Evolutionary conservation across 2,113 vertebrate species (phyloP).

Genomic region (Glaucomys volans): DNA sequence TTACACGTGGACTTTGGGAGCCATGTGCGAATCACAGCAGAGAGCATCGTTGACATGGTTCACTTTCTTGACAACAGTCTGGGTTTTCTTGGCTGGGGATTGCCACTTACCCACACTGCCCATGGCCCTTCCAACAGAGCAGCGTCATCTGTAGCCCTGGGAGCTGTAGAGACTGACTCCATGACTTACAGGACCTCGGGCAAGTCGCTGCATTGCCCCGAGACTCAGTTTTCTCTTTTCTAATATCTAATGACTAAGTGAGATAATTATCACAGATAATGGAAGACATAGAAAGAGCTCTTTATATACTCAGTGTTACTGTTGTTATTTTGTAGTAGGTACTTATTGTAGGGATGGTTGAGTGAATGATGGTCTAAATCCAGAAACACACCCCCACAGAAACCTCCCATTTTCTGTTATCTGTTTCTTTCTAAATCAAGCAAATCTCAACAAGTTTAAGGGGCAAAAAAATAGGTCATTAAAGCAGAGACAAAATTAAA

Average conservation of each 20-base stretch:
- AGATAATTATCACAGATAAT: neutral
- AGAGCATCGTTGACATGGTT: neutral
- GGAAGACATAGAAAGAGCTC: neutral
- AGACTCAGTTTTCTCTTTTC: neutral
- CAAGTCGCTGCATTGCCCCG: neutral
- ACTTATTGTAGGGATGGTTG: neutral
- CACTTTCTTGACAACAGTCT: neutral
- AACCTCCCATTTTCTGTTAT: neutral
- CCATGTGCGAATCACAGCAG: neutral
- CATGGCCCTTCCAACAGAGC: accelerated
- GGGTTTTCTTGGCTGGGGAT: no score
- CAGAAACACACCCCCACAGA: neutral
- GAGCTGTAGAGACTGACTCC: no score
- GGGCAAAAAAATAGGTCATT: neutral
- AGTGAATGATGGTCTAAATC: neutral
- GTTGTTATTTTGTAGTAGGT: neutral
- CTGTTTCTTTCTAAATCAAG: neutral
- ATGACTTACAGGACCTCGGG: neutral
- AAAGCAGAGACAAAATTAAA: neutral
- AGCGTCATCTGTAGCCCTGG: accelerated
- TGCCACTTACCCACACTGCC: accelerated
- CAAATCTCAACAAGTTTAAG: neutral
- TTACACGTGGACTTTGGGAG: no score
- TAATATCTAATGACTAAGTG: neutral
- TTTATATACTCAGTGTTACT: accelerated